Evolutionary conservation across 2,797 vertebrate species (phyloP), one percentile per base, ranked within the genome.

Genomic region (Chaenodraco wilsoni): DNA sequence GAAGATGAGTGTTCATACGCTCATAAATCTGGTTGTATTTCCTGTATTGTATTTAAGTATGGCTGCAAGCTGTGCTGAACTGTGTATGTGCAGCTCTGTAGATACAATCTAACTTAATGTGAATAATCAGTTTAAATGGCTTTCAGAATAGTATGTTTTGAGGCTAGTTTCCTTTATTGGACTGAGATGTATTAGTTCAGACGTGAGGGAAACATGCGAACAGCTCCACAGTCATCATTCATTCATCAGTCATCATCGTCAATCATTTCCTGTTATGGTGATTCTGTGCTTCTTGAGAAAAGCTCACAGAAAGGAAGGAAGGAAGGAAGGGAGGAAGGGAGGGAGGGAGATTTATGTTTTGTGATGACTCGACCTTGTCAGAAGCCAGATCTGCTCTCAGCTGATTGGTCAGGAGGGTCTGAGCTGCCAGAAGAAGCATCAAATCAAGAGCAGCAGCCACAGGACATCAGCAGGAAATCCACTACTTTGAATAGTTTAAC

Each of bases 291-390:
- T 19, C 12, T 5, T 0, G 9, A 67, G 17, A 44, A 21, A 65
- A 54, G 1, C 19, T 55, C 15, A 2, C 37, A 68, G 45, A 51
- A 41, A 62, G 45, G 60, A 62, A 21, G 37, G 17, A 31, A 8
- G 19, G 51, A 31, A 33, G n/a, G 21, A 41, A 62, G 45, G 60
- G 37, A 21, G 37, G 17, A 31, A 8, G 19, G 51, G 16, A 33
- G n/a, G 17, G 6, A 8, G 19, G 51, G 27, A 33, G n/a, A 19
- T 48, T 55, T 48, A 43, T n/a, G 15, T 44, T 73, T 73, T 46
- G 44, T 12, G 27, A 37, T 50, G 27, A 66, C 27, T 23, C 4
- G 11, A 60, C 60, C 69, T 65, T 65, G 69, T 64, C 49, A 65
- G 54, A 48, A 69, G 27, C 27, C 23, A 27, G 23, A 27, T 27